A percentile compares a stretch with the other conserved stretches of the same genome.
phyloP scores from a whole-genome alignment of 2,113 vertebrate genomes.

The Vicugna pacos region DNA sequence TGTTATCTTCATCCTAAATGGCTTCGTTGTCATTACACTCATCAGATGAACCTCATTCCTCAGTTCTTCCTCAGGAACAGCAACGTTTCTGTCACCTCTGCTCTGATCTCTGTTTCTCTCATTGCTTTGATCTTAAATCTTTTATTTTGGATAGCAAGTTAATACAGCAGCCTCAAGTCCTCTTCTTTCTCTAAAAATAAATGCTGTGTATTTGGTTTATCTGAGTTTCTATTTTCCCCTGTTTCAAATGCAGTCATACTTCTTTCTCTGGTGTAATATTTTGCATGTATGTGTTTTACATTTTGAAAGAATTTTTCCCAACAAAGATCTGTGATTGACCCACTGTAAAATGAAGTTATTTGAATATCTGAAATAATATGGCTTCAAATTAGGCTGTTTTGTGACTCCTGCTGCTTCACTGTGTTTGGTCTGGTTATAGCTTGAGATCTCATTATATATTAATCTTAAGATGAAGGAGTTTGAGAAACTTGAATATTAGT shows the following conservation, averaged over 20 bases:
- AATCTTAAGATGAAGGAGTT: background rate
- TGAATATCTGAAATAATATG: background rate
- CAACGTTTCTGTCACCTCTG: background rate
- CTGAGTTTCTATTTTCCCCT: background rate
- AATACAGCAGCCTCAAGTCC: background rate
- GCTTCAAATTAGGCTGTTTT: background rate
- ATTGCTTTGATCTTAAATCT: background rate
- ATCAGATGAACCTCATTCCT: no score
- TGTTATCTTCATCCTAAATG: background rate
- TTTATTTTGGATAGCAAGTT: slow-evolving; percentile 15
- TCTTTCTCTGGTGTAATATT: background rate
- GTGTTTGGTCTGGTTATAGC: background rate
- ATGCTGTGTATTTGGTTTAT: background rate
- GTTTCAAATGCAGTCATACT: background rate
- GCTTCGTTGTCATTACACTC: background rate
- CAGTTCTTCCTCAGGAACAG: background rate
- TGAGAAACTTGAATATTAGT: background rate
- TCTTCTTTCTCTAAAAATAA: background rate
- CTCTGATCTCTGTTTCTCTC: background rate
- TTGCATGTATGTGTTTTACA: background rate
- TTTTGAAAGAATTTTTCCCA: background rate
- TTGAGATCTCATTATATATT: background rate
- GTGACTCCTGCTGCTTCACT: background rate
- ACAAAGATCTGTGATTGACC: background rate
- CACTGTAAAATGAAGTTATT: background rate